These are phyloP conservation scores for Lithobates sylvaticus DNA, from an alignment of 2,797 vertebrate species.

Conservation along the genomic window DNA sequence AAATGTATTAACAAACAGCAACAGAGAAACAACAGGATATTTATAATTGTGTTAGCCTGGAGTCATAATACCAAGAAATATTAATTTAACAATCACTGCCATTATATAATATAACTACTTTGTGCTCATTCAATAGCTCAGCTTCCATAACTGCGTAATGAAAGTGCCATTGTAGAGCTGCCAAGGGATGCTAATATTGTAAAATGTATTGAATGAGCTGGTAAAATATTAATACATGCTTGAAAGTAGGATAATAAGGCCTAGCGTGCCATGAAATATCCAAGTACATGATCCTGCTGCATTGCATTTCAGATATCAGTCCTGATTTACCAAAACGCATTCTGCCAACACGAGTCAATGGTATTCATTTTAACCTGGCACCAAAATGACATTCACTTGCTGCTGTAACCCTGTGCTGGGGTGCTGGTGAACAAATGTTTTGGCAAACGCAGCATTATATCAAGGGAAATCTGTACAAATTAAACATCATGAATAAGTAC, in stretches of 20 bases:
- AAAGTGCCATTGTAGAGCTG: conserved; percentile 50
- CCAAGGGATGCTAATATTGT: conserved; percentile 45
- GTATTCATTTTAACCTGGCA: not conserved
- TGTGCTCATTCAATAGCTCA: conserved; percentile 39
- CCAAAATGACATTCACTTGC: not conserved
- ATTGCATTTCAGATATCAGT: conserved; percentile 1
- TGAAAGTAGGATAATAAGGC: conserved; percentile 29
- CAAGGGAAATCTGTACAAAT: too few relatives aligned
- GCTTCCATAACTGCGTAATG: conserved; percentile 39
- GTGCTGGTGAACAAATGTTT: too few relatives aligned
- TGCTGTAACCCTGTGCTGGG: too few relatives aligned
- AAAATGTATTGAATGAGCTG: conserved; percentile 45
- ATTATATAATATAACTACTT: conserved; percentile 34
- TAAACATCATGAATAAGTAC: too few relatives aligned
- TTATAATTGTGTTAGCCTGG: conserved; percentile 25
- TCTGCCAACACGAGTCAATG: not conserved
- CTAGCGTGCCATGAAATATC: conserved; percentile 29
- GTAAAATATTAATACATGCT: conserved; percentile 49
- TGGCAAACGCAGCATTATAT: too few relatives aligned
- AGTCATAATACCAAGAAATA: conserved; percentile 34
- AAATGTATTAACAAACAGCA: conserved; percentile 25
- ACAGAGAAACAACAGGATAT: conserved; percentile 2
- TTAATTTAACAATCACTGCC: conserved; percentile 43
- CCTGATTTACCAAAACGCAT: not conserved
- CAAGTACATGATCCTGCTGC: not conserved